Evolutionary conservation across 2,888 invertebrate species (phyloP).

Genomic region (Serripes groenlandicus): DNA sequence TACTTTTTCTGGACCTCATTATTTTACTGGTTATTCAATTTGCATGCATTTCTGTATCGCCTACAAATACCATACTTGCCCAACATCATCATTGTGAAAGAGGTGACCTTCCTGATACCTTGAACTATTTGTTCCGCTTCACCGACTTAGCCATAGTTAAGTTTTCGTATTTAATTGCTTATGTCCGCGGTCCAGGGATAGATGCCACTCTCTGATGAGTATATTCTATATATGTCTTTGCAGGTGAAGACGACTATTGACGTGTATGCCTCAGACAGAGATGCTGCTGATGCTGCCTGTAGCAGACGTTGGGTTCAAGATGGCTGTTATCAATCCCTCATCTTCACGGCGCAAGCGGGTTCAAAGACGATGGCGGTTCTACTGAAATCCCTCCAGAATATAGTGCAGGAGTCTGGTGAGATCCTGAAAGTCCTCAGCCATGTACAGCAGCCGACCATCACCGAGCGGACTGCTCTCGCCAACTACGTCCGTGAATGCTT

Average conservation of each 20-base stretch:
- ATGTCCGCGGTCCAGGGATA: too few relatives aligned
- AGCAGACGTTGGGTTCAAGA: neutral
- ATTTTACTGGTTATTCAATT: too few relatives aligned
- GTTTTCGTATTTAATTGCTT: too few relatives aligned
- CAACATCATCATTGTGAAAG: too few relatives aligned
- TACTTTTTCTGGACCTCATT: conserved; percentile 7
- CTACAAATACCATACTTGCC: too few relatives aligned
- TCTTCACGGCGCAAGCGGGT: conserved; percentile 23
- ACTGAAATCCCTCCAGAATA: conserved; percentile 40
- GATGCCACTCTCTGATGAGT: too few relatives aligned
- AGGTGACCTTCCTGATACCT: too few relatives aligned
- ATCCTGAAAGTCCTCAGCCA: conserved; percentile 33
- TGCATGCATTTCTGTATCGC: too few relatives aligned
- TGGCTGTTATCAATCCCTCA: neutral
- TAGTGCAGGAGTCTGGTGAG: conserved; percentile 36
- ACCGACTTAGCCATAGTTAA: too few relatives aligned
- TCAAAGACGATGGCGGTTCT: conserved; percentile 11
- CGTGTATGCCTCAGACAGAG: conserved; percentile 21
- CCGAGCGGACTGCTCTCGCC: conserved; percentile 40
- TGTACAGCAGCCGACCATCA: conserved; percentile 47
- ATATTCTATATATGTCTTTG: conserved; percentile 20
- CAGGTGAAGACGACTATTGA: conserved; percentile 42
- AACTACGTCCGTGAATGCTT: conserved; percentile 60
- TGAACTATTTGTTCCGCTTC: too few relatives aligned
- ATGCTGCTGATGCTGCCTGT: conserved; percentile 36